A percentile compares a stretch with the other conserved stretches of the same genome.
Conservation (phyloP, 2,797 vertebrate genomes). For the Cirrhinus mrigala region DNA sequence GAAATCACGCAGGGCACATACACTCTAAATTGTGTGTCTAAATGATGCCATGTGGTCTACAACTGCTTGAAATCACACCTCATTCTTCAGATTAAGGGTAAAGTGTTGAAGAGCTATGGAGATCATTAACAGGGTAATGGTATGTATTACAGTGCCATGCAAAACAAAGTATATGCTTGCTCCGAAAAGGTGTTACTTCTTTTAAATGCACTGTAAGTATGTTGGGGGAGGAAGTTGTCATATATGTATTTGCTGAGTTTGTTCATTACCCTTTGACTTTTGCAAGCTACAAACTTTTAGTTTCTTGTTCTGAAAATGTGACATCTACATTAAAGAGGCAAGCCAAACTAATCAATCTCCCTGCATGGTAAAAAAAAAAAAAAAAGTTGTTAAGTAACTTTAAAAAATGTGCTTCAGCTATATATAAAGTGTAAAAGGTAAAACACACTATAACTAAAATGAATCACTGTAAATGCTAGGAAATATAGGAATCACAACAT, state of each 20-base stretch:
- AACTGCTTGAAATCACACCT: constrained; percentile 58
- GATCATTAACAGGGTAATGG: constrained; percentile 37
- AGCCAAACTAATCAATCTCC: constrained; percentile 64
- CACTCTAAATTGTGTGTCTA: constrained; percentile 48
- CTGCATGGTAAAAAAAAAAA: too few species aligned
- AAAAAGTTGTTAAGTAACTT: too few species aligned
- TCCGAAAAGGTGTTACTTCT: not conserved
- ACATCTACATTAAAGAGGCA: constrained; percentile 67
- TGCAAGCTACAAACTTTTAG: constrained; percentile 65
- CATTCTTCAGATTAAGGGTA: constrained; percentile 38
- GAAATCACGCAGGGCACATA: constrained; percentile 44
- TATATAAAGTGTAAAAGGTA: too few species aligned
- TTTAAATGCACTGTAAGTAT: not conserved
- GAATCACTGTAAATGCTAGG: too few species aligned
- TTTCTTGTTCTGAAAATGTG: constrained; percentile 71
- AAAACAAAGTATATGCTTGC: constrained; percentile 22
- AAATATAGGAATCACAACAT: too few species aligned
- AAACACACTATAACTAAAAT: too few species aligned
- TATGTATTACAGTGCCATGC: constrained; percentile 41
- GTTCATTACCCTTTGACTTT: constrained; percentile 46
- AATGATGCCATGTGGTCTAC: constrained; percentile 56
- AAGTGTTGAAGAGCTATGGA: constrained; percentile 44
- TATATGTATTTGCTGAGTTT: constrained; percentile 8
- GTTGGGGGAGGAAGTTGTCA: not conserved
- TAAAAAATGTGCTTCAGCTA: too few species aligned